phyloP scores from a whole-genome alignment of 2,888 invertebrate species.

The Hedya salicella region DNA sequence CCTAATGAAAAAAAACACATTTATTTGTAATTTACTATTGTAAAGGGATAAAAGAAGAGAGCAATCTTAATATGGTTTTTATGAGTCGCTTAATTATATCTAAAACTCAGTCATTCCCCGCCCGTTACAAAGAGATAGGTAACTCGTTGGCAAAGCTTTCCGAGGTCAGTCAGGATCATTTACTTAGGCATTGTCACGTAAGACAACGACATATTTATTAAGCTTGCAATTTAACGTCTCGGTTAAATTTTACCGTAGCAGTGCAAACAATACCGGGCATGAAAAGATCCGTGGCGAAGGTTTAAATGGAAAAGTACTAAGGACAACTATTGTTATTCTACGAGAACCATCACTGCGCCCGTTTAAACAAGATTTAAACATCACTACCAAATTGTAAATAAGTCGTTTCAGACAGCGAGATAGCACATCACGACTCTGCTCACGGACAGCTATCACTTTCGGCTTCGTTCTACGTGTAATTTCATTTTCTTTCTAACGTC shows the following conservation, averaged over 20 bases:
- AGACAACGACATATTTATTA: too few relatives aligned
- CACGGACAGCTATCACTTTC: slow-evolving; percentile 78
- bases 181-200: too few relatives aligned
- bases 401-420: not conserved
- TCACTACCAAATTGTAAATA: not conserved
- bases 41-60: slow-evolving; percentile 23
- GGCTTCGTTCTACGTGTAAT: slow-evolving; percentile 67
- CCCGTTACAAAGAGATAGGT: too few relatives aligned
- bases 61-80: not conserved
- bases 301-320: slow-evolving; percentile 36
- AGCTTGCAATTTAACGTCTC: too few relatives aligned
- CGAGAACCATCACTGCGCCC: slow-evolving; percentile 50
- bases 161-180: too few relatives aligned
- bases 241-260: not conserved
- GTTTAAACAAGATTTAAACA: slow-evolving; percentile 6
- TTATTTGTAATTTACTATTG: too few relatives aligned
- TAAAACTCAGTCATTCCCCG: too few relatives aligned
- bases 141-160: too few relatives aligned
- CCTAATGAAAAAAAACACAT: too few relatives aligned
- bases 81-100: not conserved
- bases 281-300: slow-evolving; percentile 3
- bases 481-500: slow-evolving; percentile 70
- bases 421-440: slow-evolving; percentile 60
- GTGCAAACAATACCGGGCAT: not conserved
- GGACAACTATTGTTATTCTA: slow-evolving; percentile 64